These are phyloP conservation scores for Pammene fasciana DNA, from an alignment of 2,888 invertebrate species.

Conservation along the genomic window DNA sequence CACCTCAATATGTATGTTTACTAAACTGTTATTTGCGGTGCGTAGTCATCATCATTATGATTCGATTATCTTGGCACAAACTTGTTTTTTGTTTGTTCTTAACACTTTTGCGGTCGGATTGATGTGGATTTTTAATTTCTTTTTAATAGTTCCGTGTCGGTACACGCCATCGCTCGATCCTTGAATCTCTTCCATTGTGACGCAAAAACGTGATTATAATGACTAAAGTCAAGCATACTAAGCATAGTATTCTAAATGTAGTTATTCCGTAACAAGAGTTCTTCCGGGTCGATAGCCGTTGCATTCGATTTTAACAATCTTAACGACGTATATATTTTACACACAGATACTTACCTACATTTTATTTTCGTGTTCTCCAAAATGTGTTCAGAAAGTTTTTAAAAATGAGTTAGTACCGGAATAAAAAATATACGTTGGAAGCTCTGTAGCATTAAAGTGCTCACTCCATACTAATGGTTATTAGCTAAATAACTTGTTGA, in stretches of 20 bases:
- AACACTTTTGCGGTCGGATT: conserved; percentile 16
- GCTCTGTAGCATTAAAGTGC: too few species aligned
- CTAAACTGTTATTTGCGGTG: background rate
- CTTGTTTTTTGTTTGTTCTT: background rate
- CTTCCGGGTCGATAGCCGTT: too few species aligned
- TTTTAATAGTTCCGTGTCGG: conserved; percentile 27
- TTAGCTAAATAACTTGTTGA: too few species aligned
- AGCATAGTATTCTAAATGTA: background rate
- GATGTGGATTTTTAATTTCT: conserved; percentile 20
- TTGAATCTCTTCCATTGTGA: background rate
- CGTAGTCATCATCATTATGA: conserved; percentile 26
- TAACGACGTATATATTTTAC: too few species aligned
- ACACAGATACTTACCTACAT: too few species aligned
- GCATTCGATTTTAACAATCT: too few species aligned
- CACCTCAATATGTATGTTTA: conserved; percentile 25
- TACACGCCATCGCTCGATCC: background rate
- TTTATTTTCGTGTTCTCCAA: too few species aligned
- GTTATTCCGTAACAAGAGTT: background rate
- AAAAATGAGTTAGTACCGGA: too few species aligned
- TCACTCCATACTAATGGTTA: too few species aligned
- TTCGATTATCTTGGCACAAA: conserved; percentile 29
- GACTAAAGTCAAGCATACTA: too few species aligned
- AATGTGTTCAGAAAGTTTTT: too few species aligned
- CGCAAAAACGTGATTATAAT: background rate
- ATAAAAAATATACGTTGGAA: too few species aligned